phyloP scores from a whole-genome alignment of 2,888 invertebrate genomes.

The Leptura quadrifasciata region DNA sequence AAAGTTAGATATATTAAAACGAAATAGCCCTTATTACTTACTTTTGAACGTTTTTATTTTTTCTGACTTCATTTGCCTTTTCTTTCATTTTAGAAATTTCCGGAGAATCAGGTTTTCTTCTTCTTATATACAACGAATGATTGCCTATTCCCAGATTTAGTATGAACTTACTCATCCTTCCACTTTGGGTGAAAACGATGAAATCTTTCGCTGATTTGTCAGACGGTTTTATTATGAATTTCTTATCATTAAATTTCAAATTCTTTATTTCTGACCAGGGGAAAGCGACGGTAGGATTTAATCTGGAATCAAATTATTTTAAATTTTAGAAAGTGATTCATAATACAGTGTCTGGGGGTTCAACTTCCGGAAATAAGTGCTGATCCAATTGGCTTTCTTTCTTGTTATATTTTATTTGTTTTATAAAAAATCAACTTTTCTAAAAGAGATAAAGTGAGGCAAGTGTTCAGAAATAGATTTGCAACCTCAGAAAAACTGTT shows the following conservation, averaged over 20 bases:
- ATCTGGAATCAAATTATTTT: conserved; percentile 73
- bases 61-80: conserved; percentile 95
- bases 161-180: conserved; percentile 98
- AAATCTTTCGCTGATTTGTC: conserved; percentile 99
- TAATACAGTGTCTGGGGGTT: no score
- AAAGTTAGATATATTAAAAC: not conserved
- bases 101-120: conserved; percentile 98
- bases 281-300: conserved; percentile 98
- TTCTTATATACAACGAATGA: conserved; percentile 98
- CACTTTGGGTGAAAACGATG: conserved; percentile 96
- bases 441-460: no score
- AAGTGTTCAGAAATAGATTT: no score
- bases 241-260: conserved; percentile 98
- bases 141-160: conserved; percentile 99
- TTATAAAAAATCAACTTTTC: no score
- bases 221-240: conserved; percentile 98
- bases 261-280: conserved; percentile 99
- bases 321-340: not conserved
- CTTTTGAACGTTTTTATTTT: conserved; percentile 77
- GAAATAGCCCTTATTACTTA: conserved; percentile 29
- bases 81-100: conserved; percentile 99
- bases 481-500: no score
- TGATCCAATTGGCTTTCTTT: no score
- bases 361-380: no score
- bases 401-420: no score